Evolutionary conservation across 35 echinoderm and acorn worm species (phyloP).

Genomic region (Eucidaris tribuloides): DNA sequence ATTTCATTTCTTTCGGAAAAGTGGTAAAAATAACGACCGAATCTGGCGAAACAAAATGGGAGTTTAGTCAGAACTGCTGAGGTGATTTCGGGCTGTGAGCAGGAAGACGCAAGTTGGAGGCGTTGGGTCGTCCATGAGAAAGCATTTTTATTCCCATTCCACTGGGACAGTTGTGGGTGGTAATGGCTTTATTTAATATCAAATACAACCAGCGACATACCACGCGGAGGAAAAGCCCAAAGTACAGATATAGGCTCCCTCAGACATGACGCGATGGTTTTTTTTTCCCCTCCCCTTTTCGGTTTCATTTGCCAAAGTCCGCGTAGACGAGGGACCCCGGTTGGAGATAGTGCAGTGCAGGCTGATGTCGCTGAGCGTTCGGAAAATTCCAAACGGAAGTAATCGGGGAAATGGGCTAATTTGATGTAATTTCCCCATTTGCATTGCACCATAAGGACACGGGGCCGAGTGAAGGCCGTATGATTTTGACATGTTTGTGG

Average conservation of each 20-base stretch:
- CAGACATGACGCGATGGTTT: neutral
- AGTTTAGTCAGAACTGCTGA: too few relatives aligned
- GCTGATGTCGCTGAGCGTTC: too few relatives aligned
- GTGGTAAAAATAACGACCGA: neutral
- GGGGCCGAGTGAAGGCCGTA: neutral
- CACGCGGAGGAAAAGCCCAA: neutral
- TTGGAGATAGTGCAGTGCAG: too few relatives aligned
- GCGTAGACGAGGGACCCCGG: too few relatives aligned
- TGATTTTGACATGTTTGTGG: too few relatives aligned
- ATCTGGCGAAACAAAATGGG: neutral
- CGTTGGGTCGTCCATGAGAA: constrained; percentile 7
- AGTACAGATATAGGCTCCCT: neutral
- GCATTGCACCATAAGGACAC: constrained; percentile 1
- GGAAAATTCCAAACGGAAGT: neutral
- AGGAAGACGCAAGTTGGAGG: neutral
- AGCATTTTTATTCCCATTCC: constrained; percentile 16
- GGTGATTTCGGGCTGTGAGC: neutral
- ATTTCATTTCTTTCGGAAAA: too few relatives aligned
- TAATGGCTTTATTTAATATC: constrained; percentile 6
- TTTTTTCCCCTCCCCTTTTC: too few relatives aligned
- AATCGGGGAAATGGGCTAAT: constrained; percentile 28
- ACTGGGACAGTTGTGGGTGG: neutral
- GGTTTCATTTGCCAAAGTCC: too few relatives aligned
- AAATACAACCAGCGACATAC: neutral
- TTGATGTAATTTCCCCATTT: constrained; percentile 23